Evolutionary conservation across 1,140 invertebrate genomes (phyloP).

Genomic region (Metaphire vulgaris): DNA sequence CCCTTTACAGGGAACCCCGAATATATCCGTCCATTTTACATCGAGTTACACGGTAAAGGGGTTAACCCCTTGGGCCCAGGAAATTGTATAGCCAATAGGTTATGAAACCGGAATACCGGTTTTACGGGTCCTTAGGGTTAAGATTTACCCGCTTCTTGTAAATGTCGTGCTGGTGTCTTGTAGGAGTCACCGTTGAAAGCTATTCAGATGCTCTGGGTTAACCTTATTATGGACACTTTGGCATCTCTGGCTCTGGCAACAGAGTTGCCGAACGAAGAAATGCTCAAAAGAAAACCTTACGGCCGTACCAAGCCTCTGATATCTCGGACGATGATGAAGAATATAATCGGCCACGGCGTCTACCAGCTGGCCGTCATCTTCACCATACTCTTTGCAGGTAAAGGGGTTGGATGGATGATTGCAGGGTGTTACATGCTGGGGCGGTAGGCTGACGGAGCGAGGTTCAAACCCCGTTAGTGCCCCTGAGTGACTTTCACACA

Average conservation of each 20-base stretch:
- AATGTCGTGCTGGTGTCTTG: too few species aligned
- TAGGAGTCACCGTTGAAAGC: slow-evolving; percentile 63
- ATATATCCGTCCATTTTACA: too few species aligned
- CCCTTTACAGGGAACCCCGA: too few species aligned
- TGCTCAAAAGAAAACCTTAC: slow-evolving; percentile 88
- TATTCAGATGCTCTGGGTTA: slow-evolving; percentile 99
- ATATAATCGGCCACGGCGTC: slow-evolving; percentile 90
- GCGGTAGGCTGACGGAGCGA: too few species aligned
- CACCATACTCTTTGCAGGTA: slow-evolving; percentile 50
- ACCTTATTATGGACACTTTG: slow-evolving; percentile 97
- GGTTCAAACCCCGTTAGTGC: too few species aligned
- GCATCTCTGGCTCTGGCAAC: slow-evolving; percentile 93
- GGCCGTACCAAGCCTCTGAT: slow-evolving; percentile 95
- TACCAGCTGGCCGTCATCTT: slow-evolving; percentile 94
- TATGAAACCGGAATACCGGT: too few species aligned
- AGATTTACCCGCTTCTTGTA: too few species aligned
- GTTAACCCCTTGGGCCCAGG: too few species aligned
- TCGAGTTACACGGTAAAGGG: too few species aligned
- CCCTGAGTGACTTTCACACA: too few species aligned
- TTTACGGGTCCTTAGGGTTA: too few species aligned
- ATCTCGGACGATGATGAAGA: slow-evolving; percentile 97
- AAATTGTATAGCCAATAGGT: too few species aligned
- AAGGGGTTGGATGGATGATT: background rate
- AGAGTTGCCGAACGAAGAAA: slow-evolving; percentile 85
- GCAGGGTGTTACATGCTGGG: background rate